These are phyloP conservation scores for Plagodis dolabraria DNA, from an alignment of 2,888 invertebrate genomes.

Conservation along the genomic window DNA sequence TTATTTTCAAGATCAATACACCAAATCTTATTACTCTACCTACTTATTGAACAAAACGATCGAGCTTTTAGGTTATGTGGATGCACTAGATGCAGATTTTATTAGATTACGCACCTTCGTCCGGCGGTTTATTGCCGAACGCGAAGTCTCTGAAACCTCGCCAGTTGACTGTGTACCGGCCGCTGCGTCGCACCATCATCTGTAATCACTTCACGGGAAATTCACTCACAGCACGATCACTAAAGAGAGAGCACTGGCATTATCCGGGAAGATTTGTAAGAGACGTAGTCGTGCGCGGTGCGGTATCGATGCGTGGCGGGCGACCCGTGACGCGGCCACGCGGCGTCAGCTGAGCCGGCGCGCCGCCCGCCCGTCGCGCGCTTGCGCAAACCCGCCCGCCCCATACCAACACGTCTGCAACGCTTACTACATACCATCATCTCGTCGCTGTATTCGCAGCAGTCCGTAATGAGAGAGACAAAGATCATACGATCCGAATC, in stretches of 20 bases:
- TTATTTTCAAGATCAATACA: conserved; percentile 2
- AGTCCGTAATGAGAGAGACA: conserved; percentile 25
- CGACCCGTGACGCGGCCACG: conserved; percentile 66
- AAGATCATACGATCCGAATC: conserved; percentile 25
- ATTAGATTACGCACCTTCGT: conserved; percentile 69
- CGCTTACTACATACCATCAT: conserved; percentile 30
- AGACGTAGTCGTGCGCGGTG: conserved; percentile 51
- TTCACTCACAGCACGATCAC: conserved; percentile 45
- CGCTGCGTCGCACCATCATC: conserved; percentile 82
- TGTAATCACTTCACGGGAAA: conserved; percentile 37
- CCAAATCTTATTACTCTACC: background rate
- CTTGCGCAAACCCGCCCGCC: conserved; percentile 68
- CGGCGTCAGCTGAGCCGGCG: conserved; percentile 76
- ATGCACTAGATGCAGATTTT: conserved; percentile 39
- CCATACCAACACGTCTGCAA: conserved; percentile 32
- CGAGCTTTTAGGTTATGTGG: conserved; percentile 58
- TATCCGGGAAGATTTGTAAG: conserved; percentile 52
- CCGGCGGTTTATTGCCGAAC: conserved; percentile 76
- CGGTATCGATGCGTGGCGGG: conserved; percentile 63
- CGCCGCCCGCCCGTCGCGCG: conserved; percentile 59
- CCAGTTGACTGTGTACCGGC: conserved; percentile 82
- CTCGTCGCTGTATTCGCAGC: conserved; percentile 38
- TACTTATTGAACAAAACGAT: background rate
- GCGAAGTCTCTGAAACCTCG: conserved; percentile 79
- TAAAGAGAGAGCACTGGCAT: conserved; percentile 50